phyloP scores from a whole-genome alignment of 2,113 vertebrate species.

The Larimichthys crocea region DNA sequence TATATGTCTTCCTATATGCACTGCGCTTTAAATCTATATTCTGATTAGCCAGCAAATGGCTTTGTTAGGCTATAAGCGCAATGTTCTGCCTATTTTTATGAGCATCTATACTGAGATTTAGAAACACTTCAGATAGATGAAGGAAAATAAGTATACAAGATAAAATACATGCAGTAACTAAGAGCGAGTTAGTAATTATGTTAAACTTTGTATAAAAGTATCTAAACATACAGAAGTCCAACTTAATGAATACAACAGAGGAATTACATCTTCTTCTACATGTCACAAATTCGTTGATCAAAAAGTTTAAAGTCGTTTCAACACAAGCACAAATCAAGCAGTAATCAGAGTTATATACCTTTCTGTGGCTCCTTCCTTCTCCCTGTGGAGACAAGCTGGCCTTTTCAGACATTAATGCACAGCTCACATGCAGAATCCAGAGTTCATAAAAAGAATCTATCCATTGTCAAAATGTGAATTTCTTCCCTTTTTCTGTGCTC shows the following conservation, averaged over 20 bases:
- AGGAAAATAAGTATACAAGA: neutral
- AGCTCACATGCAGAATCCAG: neutral
- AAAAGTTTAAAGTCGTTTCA: neutral
- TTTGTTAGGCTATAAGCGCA: neutral
- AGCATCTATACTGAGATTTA: neutral
- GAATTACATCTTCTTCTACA: neutral
- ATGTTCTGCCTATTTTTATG: neutral
- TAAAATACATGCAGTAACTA: neutral
- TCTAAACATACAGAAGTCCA: neutral
- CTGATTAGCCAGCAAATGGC: slow-evolving; percentile 21
- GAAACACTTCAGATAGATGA: neutral
- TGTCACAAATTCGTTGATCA: no score
- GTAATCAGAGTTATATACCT: neutral
- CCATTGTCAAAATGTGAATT: neutral
- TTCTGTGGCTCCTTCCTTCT: neutral
- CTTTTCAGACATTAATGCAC: neutral
- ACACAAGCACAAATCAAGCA: slow-evolving; percentile 10
- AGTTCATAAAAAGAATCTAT: neutral
- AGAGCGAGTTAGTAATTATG: no score
- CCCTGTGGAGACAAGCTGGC: neutral
- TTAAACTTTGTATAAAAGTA: neutral
- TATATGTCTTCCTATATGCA: neutral
- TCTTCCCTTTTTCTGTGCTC: neutral
- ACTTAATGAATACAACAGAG: neutral
- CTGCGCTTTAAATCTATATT: slow-evolving; percentile 10